Evolutionary conservation across 2,797 vertebrate species (phyloP).

Genomic region (Novumbra hubbsi): DNA sequence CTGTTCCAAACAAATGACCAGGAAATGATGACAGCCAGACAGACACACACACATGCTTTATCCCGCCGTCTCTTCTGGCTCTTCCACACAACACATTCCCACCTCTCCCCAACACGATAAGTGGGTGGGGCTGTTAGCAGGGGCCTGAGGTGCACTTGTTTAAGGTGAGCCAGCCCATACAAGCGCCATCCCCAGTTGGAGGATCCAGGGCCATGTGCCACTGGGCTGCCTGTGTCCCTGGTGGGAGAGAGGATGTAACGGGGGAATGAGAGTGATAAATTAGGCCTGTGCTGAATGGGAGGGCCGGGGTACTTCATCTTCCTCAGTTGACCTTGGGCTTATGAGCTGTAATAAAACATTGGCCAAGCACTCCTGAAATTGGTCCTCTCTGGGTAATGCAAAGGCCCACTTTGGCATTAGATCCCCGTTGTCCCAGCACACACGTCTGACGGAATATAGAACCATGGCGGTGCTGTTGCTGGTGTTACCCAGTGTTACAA

Average conservation of each 20-base stretch:
- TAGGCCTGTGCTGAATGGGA: slow-evolving; percentile 56
- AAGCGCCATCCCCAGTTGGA: neutral
- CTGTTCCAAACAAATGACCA: neutral
- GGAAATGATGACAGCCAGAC: neutral
- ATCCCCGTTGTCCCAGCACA: slow-evolving; percentile 11
- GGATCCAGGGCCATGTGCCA: neutral
- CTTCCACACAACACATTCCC: neutral
- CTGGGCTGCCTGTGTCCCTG: neutral
- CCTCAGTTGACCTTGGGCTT: slow-evolving; percentile 78
- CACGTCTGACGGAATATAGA: neutral
- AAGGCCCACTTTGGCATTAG: slow-evolving; percentile 55
- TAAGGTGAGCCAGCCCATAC: neutral
- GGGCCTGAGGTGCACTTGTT: neutral
- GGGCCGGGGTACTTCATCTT: slow-evolving; percentile 68
- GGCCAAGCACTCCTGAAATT: slow-evolving; percentile 75
- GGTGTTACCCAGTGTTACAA: neutral
- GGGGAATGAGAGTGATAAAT: slow-evolving; percentile 63
- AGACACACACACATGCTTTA: neutral
- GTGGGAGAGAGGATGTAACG: slow-evolving; percentile 2
- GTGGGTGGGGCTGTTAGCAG: neutral
- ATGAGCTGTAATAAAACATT: slow-evolving; percentile 78
- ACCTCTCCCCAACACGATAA: neutral
- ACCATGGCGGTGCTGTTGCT: neutral
- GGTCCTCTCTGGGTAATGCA: slow-evolving; percentile 67
- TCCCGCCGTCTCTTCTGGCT: neutral